phyloP scores from a whole-genome alignment of 2,888 invertebrate species.

The Drosophila mimetica region DNA sequence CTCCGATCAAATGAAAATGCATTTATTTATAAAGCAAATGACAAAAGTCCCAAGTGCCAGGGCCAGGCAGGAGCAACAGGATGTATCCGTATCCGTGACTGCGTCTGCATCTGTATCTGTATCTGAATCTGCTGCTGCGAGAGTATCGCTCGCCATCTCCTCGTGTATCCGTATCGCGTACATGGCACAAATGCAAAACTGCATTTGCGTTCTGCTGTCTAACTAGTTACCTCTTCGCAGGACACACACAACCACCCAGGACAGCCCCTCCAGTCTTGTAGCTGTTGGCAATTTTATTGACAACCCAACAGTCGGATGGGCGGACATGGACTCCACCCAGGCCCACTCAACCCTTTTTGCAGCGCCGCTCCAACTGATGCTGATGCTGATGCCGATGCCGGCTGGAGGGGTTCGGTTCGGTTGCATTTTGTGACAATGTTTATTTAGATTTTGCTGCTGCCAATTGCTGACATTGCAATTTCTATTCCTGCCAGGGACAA shows the following conservation, averaged over 20 bases:
- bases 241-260: slow-evolving; percentile 30
- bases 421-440: slow-evolving; percentile 80
- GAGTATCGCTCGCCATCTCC: slow-evolving; percentile 64
- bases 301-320: slow-evolving; percentile 45
- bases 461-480: slow-evolving; percentile 82
- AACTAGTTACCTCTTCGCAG: slow-evolving; percentile 68
- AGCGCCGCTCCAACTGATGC: slow-evolving; percentile 8
- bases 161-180: slow-evolving; percentile 37
- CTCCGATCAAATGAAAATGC: slow-evolving; percentile 71
- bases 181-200: slow-evolving; percentile 63
- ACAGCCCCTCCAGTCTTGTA: slow-evolving; percentile 28
- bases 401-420: slow-evolving; percentile 51
- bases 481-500: slow-evolving; percentile 69
- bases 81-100: slow-evolving; percentile 39
- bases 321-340: not conserved
- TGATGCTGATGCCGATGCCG: slow-evolving; percentile 11
- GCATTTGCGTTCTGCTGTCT: slow-evolving; percentile 56
- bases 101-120: slow-evolving; percentile 43
- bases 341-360: slow-evolving; percentile 45
- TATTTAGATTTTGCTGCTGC: slow-evolving; percentile 82
- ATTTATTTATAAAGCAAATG: slow-evolving; percentile 50
- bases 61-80: slow-evolving; percentile 60
- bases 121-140: slow-evolving; percentile 49
- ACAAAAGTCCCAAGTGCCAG: slow-evolving; percentile 38
- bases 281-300: slow-evolving; percentile 76